These are phyloP conservation scores for Bos indicus DNA, from an alignment of 2,113 vertebrate species.

Conservation along the genomic window DNA sequence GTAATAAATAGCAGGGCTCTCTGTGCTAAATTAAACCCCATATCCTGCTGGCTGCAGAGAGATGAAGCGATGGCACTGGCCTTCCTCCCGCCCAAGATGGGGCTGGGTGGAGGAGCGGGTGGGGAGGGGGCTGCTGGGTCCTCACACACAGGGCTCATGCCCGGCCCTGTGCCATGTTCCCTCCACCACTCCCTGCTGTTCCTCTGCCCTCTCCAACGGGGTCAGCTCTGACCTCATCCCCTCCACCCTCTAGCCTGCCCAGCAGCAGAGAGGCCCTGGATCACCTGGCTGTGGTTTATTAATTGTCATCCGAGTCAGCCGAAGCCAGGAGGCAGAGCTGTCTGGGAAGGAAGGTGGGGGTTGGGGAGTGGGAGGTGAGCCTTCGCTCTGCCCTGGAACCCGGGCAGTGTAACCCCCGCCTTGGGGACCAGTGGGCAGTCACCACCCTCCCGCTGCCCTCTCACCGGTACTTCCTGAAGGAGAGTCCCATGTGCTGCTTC, in stretches of 20 bases:
- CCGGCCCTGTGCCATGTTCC: rapidly evolving
- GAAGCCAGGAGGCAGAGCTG: not conserved
- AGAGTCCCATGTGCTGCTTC: constrained; percentile 98
- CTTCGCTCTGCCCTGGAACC: not conserved
- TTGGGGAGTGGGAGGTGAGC: too few species aligned
- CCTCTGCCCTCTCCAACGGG: not conserved
- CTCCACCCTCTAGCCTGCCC: not conserved
- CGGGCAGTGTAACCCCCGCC: rapidly evolving
- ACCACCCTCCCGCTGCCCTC: not conserved
- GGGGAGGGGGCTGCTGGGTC: not conserved
- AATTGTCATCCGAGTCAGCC: rapidly evolving
- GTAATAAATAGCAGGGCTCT: constrained; percentile 73
- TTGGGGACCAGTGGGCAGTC: not conserved
- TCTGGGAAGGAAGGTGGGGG: not conserved
- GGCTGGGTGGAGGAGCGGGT: rapidly evolving
- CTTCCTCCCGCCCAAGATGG: not conserved
- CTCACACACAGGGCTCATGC: not conserved
- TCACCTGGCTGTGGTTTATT: not conserved
- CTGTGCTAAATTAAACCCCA: constrained; percentile 68
- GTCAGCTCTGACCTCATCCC: not conserved
- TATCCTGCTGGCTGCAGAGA: constrained; percentile 67
- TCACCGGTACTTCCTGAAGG: constrained; percentile 96
- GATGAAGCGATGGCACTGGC: constrained; percentile 10
- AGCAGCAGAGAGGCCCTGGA: not conserved
- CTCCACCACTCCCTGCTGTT: not conserved